Evolutionary conservation across 2,888 invertebrate species (phyloP).

Genomic region (Leptodirus hochenwartii): DNA sequence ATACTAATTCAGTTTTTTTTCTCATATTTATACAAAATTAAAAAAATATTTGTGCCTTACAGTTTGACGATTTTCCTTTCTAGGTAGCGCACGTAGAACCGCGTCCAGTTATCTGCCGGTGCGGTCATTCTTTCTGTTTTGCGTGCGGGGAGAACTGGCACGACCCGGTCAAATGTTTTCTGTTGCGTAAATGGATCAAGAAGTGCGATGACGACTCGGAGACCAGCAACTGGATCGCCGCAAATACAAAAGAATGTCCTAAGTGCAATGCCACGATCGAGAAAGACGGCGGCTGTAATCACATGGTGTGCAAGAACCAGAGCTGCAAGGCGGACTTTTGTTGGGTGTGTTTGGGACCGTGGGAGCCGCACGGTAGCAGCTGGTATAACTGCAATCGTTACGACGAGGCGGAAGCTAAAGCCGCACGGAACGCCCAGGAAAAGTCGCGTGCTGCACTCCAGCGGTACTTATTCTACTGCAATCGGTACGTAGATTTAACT

Average conservation of each 20-base stretch:
- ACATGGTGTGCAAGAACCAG: slow-evolving; percentile 98
- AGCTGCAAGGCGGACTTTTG: slow-evolving; percentile 98
- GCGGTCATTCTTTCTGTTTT: slow-evolving; percentile 92
- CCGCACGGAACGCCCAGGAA: slow-evolving; percentile 93
- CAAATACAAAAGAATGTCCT: slow-evolving; percentile 98
- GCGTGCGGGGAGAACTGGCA: slow-evolving; percentile 96
- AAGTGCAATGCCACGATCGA: slow-evolving; percentile 94
- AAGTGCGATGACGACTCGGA: slow-evolving; percentile 99
- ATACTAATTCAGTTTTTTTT: too few species aligned
- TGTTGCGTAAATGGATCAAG: slow-evolving; percentile 93
- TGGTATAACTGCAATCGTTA: slow-evolving; percentile 93
- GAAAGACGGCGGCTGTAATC: slow-evolving; percentile 97
- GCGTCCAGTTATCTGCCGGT: slow-evolving; percentile 83
- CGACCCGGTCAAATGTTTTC: slow-evolving; percentile 89
- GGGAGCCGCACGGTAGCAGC: slow-evolving; percentile 97
- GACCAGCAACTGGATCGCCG: slow-evolving; percentile 99
- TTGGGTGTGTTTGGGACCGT: slow-evolving; percentile 98
- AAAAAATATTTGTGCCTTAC: too few species aligned
- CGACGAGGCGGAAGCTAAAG: slow-evolving; percentile 93
- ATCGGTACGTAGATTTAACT: slow-evolving; percentile 19
- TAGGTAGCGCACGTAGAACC: slow-evolving; percentile 53
- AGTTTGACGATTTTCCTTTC: too few species aligned
- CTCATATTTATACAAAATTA: too few species aligned
- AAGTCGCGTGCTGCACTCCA: slow-evolving; percentile 89
- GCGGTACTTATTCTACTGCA: slow-evolving; percentile 96